Evolutionary conservation across 2,113 vertebrate species (phyloP).

Genomic region (Hassar affinis): DNA sequence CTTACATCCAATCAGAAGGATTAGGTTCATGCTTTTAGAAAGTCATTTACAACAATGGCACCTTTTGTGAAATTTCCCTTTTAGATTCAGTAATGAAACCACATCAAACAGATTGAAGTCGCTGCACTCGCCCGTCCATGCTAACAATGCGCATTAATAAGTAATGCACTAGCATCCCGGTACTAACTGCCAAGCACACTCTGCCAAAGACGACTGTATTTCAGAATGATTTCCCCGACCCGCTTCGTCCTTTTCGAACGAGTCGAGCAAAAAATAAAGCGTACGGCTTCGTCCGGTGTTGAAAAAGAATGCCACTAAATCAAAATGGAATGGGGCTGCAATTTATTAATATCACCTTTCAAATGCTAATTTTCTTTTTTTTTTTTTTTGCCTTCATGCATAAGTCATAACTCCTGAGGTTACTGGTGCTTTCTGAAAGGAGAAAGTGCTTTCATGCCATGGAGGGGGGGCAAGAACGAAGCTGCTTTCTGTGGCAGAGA

Average conservation of each 20-base stretch:
- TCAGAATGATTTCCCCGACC: conserved; percentile 33
- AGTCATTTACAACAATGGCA: neutral
- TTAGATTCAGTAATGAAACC: neutral
- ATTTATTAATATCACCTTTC: conserved; percentile 73
- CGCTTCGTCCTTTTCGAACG: conserved; percentile 15
- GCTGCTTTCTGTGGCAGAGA: conserved; percentile 31
- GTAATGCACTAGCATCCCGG: conserved; percentile 27
- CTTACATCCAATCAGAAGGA: no score
- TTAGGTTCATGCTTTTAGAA: neutral
- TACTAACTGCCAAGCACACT: neutral
- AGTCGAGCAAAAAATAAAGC: conserved; percentile 30
- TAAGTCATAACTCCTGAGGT: conserved; percentile 71
- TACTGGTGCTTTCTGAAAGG: conserved; percentile 45
- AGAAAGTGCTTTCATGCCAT: conserved; percentile 48
- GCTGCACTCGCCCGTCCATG: neutral
- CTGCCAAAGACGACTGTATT: neutral
- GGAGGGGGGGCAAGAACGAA: conserved; percentile 38
- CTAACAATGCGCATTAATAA: conserved; percentile 46
- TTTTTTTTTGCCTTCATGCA: conserved; percentile 62
- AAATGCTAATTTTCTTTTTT: conserved; percentile 69
- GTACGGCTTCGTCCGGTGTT: conserved; percentile 13
- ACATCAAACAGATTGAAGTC: conserved; percentile 4
- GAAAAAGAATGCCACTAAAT: conserved; percentile 44
- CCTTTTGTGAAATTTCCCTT: neutral
- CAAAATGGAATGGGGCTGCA: conserved; percentile 53